Evolutionary conservation across 2,113 vertebrate species (phyloP), one percentile per base, ranked within the genome.

Genomic region (Toxostoma redivivum): DNA sequence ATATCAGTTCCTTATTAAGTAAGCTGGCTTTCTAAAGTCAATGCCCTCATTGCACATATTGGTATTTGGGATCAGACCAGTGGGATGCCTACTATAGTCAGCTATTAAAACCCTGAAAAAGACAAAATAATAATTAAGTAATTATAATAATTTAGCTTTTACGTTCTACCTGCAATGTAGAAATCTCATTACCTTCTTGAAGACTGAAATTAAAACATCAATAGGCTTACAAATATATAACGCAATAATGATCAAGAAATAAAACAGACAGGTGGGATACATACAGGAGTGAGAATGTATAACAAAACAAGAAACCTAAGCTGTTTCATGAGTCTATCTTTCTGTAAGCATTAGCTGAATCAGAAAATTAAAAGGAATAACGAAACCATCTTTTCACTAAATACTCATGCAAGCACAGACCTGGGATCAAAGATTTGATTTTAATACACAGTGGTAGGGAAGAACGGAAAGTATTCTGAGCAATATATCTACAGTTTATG

Each of bases 321-420:
- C 11, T 82, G 42, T n/a, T 88, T 56, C 53, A 89, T 58, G 27
- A 88, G 72, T 44, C 28, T 78, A 45, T 40, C n/a, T 28, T 90
- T 83, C 62, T 90, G 50, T 38, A 67, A 50, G 14, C 5, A 2
- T 61, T 70, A 92, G 69, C 48, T 69, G 78, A 92, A 90, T 72
- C 78, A 92, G 24, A 88, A 92, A 91, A 87, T 48, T 11, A 81
- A 92, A 91, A 90, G 58, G 50, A 89, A 89, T 87, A 91, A 79
- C 20, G 31, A 86, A 95, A 82, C 12, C 5, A 2, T 33, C 80
- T 77, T 93, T 91, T 94, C 42, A 80, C 48, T 53, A 90, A 87
- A 72, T 62, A 85, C 30, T 91, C 17, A 81, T 27, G 64, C 21
- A 77, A 95, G 21, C 30, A 73, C 37, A 93, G 73, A 85, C 30